Base-by-base conservation (phyloP, 2,113 vertebrate genomes). In the Dendropsophus ebraccatus region DNA sequence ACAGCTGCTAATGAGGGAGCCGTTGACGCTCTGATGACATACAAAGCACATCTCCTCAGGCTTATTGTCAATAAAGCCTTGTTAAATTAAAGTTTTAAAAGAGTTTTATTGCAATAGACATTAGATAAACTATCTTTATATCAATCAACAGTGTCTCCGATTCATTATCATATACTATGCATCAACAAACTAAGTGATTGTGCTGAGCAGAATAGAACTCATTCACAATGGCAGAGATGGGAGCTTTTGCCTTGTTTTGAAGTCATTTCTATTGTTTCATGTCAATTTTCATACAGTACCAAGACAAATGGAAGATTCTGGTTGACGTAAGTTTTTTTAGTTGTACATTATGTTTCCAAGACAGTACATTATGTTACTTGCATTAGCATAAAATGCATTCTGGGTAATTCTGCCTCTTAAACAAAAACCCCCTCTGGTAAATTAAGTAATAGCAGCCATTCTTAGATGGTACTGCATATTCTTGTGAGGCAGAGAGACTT, bases 11-110 rank as follows among this genome's bases (percentile, higher is more conserved):
- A 82, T 82, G 37, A 54, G 37, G 49, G 30, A 41, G 62, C 23
- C 37, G 47, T 16, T 82, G 80, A 50, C 28, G 80, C 60, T 79
- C 76, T 14, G 52, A 50, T 79, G 76, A 79, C 76, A 78, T 19
- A 37, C 52, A 58, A 50, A 58, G 56, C 32, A 45, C 54, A 62
- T 80, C 56, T 80, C 77, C 54, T 3, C 9, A 72, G 81, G 81
- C 62, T 82, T 82, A 82, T 54, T 82, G 81, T 82, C 81, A 82
- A 67, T 82, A 82, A 72, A 82, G 47, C 25, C 62, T 69, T 82
- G 80, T 82, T 82, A 69, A 79, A 79, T 58, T 60, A 37, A 80
- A 60, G 35, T 62, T 60, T 80, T 62, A 37, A 45, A 60, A 80
- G 45, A 80, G 35, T 58, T 80, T 80, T 80, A 80, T 80, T 80